phyloP scores from a whole-genome alignment of 2,113 vertebrate genomes.

The Macaca mulatta region DNA sequence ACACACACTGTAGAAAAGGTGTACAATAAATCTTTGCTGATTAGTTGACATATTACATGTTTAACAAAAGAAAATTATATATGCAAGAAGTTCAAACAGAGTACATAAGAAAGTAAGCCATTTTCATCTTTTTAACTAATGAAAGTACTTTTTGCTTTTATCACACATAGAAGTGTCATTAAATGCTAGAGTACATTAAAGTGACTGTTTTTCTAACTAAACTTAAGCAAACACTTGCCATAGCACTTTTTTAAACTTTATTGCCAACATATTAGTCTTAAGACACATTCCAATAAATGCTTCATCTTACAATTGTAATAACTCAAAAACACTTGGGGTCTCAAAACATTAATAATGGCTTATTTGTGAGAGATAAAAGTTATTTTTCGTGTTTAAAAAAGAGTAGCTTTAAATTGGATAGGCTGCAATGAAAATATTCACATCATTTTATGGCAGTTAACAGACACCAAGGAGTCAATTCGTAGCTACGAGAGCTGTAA shows the following conservation, averaged over 20 bases:
- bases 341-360: not conserved
- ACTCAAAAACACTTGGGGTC: not conserved
- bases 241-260: slow-evolving; percentile 43
- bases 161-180: slow-evolving; percentile 67
- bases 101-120: slow-evolving; percentile 37
- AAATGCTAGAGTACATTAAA: slow-evolving; percentile 66
- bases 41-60: slow-evolving; percentile 30
- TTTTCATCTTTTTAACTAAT: slow-evolving; percentile 75
- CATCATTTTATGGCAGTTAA: not conserved
- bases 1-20: not conserved
- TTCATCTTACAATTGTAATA: slow-evolving; percentile 55
- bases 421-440: not conserved
- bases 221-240: slow-evolving; percentile 66
- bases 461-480: accelerated
- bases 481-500: not conserved
- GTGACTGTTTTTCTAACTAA: slow-evolving; percentile 63
- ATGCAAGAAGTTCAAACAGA: slow-evolving; percentile 66
- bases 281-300: slow-evolving; percentile 45
- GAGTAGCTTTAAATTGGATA: slow-evolving; percentile 35
- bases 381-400: slow-evolving; percentile 19
- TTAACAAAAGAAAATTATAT: slow-evolving; percentile 47
- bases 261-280: slow-evolving; percentile 55
- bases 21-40: not conserved
- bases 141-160: slow-evolving; percentile 63
- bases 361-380: not conserved